phyloP scores from a whole-genome alignment of 2,113 vertebrate genomes.

The Oncorhynchus clarkii region DNA sequence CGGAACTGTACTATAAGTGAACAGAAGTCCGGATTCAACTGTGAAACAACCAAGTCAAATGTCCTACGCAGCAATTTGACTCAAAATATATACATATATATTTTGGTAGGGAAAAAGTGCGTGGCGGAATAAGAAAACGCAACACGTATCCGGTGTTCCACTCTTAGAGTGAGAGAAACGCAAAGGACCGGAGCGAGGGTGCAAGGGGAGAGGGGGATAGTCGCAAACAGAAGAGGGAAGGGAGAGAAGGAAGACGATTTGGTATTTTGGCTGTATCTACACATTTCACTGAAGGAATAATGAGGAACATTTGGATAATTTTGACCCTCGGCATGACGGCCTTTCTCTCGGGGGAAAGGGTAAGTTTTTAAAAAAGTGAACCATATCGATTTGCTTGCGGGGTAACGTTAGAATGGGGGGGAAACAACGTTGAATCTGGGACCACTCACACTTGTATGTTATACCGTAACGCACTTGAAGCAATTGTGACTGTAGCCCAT shows the following conservation, averaged over 20 bases:
- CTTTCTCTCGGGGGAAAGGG: constrained; percentile 83
- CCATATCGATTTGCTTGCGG: constrained; percentile 20
- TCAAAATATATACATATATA: not conserved
- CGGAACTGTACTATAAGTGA: constrained; percentile 9
- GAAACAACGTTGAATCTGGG: not conserved
- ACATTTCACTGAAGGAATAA: constrained; percentile 73
- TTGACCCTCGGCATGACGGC: constrained; percentile 79
- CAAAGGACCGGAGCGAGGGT: constrained; percentile 1
- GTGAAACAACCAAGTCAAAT: not conserved
- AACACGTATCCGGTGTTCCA: constrained; percentile 72
- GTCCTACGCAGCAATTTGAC: not conserved
- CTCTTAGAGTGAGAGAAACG: constrained; percentile 53
- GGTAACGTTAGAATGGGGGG: not conserved
- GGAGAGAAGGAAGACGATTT: constrained; percentile 18
- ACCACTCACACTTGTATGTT: not conserved
- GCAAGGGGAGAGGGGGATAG: constrained; percentile 34
- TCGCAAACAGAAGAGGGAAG: constrained; percentile 32
- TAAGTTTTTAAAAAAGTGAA: constrained; percentile 69
- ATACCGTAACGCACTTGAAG: not conserved
- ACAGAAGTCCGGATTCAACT: not conserved
- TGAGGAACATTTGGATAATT: constrained; percentile 87
- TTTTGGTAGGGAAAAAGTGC: constrained; percentile 26
- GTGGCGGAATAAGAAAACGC: constrained; percentile 57
- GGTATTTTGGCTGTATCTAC: constrained; percentile 38
- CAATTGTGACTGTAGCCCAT: not conserved